Evolutionary conservation across 2,113 vertebrate genomes (phyloP), one percentile per base, ranked within the genome.

Genomic region (Eonycteris spelaea): DNA sequence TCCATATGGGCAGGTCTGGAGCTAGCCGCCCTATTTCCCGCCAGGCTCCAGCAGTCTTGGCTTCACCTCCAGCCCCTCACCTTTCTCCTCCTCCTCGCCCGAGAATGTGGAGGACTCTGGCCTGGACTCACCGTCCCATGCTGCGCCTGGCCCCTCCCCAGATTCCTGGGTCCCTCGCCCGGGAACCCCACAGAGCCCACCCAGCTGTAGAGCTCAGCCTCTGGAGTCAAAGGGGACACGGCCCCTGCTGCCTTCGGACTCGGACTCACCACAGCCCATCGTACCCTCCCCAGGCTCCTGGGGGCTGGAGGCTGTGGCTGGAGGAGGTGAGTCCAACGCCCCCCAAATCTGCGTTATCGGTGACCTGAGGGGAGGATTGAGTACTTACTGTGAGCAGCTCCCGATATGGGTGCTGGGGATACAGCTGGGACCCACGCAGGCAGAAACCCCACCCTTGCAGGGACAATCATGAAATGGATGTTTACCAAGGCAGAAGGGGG

Each of bases 31-130:
- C 51, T 26, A 35, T 4, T 0, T 2, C 78, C 68, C 2, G 15
- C 4, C 97, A 99, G 98, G 97, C 38, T 97, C 98, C 95, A 97
- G 98, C 14, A 33, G 98, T 55, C 98, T 98, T 6, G 98, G 97
- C 48, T 97, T 98, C 92, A 97, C 98, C 48, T 98, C 98, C 35
- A 98, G 98, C 98, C 99, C 99, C 26, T 99, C 99, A 87, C 99
- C 99, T 1, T 99, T 99, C 24, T 99, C 99, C 74, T 99, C 99
- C 43, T 99, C 99, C 0, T 99, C 99, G 21, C 99, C 99, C 0
- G 99, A 99, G 97, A 99, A 99, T 0, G 99, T 99, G 14, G 99
- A 99, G 90, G 99, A 99, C 97, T 99, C 99, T 0, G 99, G 99
- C 13, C 95, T 99, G 97, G 99, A 99, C 98, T 99, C 99, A 0